Evolutionary conservation across 2,797 vertebrate genomes (phyloP).

Genomic region (Anableps anableps): DNA sequence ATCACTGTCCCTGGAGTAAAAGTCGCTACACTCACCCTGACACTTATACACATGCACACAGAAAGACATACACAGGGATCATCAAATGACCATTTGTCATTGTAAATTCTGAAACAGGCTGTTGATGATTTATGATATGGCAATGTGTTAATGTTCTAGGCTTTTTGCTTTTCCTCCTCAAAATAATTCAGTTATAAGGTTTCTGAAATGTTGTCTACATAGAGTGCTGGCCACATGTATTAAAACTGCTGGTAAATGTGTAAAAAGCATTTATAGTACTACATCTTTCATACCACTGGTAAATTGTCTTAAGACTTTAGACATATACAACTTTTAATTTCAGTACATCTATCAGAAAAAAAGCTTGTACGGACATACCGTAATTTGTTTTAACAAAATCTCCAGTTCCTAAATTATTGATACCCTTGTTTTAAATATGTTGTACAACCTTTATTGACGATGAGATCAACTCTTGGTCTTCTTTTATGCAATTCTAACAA

Average conservation of each 20-base stretch:
- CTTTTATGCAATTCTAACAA: neutral
- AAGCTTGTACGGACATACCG: neutral
- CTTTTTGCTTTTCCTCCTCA: slow-evolving; percentile 15
- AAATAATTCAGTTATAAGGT: slow-evolving; percentile 9
- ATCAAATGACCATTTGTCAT: slow-evolving; percentile 65
- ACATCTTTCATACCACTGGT: neutral
- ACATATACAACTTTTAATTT: neutral
- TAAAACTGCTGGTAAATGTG: neutral
- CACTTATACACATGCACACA: slow-evolving; percentile 39
- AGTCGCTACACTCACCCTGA: slow-evolving; percentile 59
- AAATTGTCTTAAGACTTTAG: neutral
- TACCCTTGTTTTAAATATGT: neutral
- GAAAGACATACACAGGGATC: slow-evolving; percentile 26
- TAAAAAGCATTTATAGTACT: neutral
- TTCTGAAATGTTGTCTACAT: neutral
- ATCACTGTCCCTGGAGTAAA: slow-evolving; percentile 62
- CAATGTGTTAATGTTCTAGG: slow-evolving; percentile 27
- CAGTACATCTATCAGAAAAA: neutral
- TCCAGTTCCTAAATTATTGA: neutral
- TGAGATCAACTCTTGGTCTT: neutral
- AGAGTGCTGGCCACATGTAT: neutral
- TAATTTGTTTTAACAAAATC: neutral
- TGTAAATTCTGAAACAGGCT: slow-evolving; percentile 37
- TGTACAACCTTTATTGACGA: neutral
- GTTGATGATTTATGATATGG: slow-evolving; percentile 53